Evolutionary conservation across 2,888 invertebrate species (phyloP), one percentile per base, ranked within the genome.

Genomic region (Hyles lineata): DNA sequence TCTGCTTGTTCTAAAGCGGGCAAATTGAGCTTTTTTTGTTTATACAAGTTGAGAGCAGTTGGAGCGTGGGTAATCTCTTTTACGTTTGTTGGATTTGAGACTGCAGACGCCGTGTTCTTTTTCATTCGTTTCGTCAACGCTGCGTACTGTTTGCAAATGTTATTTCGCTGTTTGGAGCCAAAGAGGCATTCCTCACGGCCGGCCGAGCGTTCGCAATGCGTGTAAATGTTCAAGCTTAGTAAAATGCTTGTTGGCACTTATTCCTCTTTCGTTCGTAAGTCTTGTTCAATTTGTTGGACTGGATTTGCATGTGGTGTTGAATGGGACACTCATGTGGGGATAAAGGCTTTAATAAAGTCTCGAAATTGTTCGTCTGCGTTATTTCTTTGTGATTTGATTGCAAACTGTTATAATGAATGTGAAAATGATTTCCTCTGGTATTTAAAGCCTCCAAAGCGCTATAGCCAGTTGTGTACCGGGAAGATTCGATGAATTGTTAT

Each of bases 51-150:
- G 90, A 88, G 89, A 90, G 87, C 93, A 92, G 92, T 90, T 89
- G 90, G 91, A 92, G 92, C 92, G 90, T 88, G 82, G 90, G 92
- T 94, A 94, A 94, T 94, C 93, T 92, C 91, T 90, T 93, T 93
- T 91, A 88, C 91, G 92, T 92, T 92, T 91, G 93, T 92, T 89
- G 88, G 90, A 90, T 92, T 91, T 89, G 90, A 91, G 90, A 90
- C 87, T 88, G 85, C 72, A 75, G 61, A 63, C 58, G 72, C 82
- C 80, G 83, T 86, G 86, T 89, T 88, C 86, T 90, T 91, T 92
- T 92, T 90, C 89, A 87, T 90, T 89, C 87, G 85, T 89, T 89
- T 88, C 91, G 89, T 91, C 91, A 91, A 88, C 86, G 84, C 80
- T 83, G 85, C 81, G 87, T 86, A 85, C 86, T 91, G 89, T 92